Evolutionary conservation across 2,888 invertebrate species (phyloP).

Genomic region (Catocala fraxini): DNA sequence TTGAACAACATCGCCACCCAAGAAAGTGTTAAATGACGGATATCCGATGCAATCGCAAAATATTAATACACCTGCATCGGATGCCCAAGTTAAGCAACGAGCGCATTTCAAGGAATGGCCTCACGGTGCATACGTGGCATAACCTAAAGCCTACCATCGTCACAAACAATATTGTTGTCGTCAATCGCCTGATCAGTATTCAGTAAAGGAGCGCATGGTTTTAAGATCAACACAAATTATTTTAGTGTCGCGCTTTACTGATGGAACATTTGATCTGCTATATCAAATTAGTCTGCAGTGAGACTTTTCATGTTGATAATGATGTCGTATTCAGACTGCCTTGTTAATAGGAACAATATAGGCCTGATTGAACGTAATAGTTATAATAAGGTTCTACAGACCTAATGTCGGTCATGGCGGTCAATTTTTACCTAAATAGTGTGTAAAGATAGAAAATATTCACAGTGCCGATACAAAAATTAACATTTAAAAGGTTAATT

Average conservation of each 20-base stretch:
- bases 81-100: constrained; percentile 11
- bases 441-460: too few relatives aligned
- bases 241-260: constrained; percentile 9
- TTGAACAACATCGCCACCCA: constrained; percentile 3
- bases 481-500: too few relatives aligned
- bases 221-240: constrained; percentile 19
- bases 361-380: too few relatives aligned
- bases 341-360: too few relatives aligned
- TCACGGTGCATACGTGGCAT: background rate
- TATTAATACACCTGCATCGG: constrained; percentile 16
- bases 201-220: constrained; percentile 10
- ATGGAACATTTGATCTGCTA: background rate
- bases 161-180: constrained; percentile 21
- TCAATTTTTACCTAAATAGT: too few relatives aligned
- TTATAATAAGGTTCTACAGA: too few relatives aligned
- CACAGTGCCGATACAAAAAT: too few relatives aligned
- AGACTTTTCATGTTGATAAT: too few relatives aligned
- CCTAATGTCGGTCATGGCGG: too few relatives aligned
- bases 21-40: constrained; percentile 12
- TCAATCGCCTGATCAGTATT: constrained; percentile 30
- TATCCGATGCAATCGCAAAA: constrained; percentile 8
- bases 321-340: too few relatives aligned
- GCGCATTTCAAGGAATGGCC: constrained; percentile 4
- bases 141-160: background rate
- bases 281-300: too few relatives aligned